Conservation (phyloP, 2,797 vertebrate genomes). For the Chaunax sp. region DNA sequence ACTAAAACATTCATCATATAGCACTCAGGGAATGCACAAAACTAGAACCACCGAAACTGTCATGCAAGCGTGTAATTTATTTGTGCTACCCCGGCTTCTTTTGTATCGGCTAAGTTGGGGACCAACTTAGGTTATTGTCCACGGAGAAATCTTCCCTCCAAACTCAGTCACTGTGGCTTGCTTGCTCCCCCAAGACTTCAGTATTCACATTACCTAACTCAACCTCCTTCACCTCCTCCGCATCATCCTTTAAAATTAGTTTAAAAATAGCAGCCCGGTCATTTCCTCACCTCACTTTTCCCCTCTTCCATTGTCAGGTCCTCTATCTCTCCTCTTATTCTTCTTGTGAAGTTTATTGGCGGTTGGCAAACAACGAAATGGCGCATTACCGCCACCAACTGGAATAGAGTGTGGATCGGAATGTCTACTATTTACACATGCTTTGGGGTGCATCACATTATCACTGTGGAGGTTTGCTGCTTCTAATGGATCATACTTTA, state of each 20-base stretch:
- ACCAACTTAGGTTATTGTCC: constrained; percentile 72
- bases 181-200: constrained; percentile 6
- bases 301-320: constrained; percentile 66
- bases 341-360: no score
- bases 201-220: constrained; percentile 53
- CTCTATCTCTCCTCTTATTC: no score
- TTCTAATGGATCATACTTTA: no score
- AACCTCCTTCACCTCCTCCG: constrained; percentile 60
- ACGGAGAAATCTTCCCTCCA: constrained; percentile 29
- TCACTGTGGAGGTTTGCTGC: no score
- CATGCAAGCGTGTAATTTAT: neutral
- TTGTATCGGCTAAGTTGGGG: constrained; percentile 50
- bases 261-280: constrained; percentile 62
- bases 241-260: constrained; percentile 59
- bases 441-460: no score
- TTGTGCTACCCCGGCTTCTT: constrained; percentile 10
- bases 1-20: neutral
- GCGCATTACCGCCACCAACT: no score
- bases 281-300: constrained; percentile 69
- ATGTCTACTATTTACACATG: no score
- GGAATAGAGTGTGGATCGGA: no score
- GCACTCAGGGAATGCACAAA: neutral
- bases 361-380: no score
- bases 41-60: neutral
- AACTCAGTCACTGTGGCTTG: constrained; percentile 18